Evolutionary conservation across 2,113 vertebrate genomes (phyloP), one percentile per base, ranked within the genome.

Genomic region (Macquaria australasica): DNA sequence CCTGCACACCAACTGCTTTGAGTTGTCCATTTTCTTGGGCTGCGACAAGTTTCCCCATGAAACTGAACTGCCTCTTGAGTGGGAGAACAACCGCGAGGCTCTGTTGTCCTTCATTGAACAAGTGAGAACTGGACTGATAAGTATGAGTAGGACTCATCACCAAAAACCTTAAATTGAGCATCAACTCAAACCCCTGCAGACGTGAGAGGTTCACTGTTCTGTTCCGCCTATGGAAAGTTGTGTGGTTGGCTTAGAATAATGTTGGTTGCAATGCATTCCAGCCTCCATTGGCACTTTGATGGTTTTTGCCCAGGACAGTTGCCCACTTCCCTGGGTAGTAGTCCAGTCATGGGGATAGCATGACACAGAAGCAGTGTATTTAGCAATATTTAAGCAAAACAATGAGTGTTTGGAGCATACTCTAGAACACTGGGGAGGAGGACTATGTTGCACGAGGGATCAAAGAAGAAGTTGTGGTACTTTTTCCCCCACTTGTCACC

Each of bases 21-120:
- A 99, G 91, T 96, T 99, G 41, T 97, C 97, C 63, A 48, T 99
- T 87, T 99, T 97, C 89, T 84, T 99, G 91, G 98, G 98, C 85
- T 99, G 98, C 0, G 98, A 99, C 94, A 99, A 99, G 93, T 99
- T 98, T 77, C 98, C 98, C 3, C 98, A 99, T 0, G 96, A 98
- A 80, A 98, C 95, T 0, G 97, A 99, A 87, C 95, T 99, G 62
- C 91, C 95, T 6, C 93, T 94, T 0, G 98, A 99, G 90, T 99
- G 98, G 98, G 98, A 99, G 92, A 97, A 97, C 89, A 99, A 98
- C 94, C 97, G 97, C 43, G 98, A 99, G 78, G 96, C 98, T 0
- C 91, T 99, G 89, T 94, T 99, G 45, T 96, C 97, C 59, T 98
- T 99, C 93, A 98, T 99, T 91, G 97, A 98, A 88, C 98, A 99